A percentile compares a stretch with the other conserved stretches of the same genome.
Conservation (phyloP, 2,888 invertebrate species). For the Malthinus flaveolus region DNA sequence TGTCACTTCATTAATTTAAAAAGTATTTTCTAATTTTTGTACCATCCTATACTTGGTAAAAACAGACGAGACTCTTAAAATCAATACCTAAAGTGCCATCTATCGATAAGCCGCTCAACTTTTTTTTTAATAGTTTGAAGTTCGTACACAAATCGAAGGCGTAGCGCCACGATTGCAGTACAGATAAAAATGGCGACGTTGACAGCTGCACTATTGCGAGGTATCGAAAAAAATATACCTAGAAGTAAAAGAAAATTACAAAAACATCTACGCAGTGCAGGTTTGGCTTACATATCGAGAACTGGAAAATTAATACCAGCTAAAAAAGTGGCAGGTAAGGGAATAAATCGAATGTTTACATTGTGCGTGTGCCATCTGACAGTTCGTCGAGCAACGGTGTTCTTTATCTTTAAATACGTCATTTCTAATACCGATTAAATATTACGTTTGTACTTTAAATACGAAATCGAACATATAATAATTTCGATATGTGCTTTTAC, state of each 20-base stretch:
- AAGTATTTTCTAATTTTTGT: too few species aligned
- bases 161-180: slow-evolving; percentile 40
- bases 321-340: slow-evolving; percentile 56
- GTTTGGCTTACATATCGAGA: slow-evolving; percentile 56
- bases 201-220: slow-evolving; percentile 50
- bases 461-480: too few species aligned
- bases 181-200: slow-evolving; percentile 52
- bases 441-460: too few species aligned
- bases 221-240: slow-evolving; percentile 51
- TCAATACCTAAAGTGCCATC: neutral
- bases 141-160: neutral
- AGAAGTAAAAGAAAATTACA: slow-evolving; percentile 55
- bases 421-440: neutral
- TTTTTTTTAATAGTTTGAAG: too few species aligned
- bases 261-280: slow-evolving; percentile 55
- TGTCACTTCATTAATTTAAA: too few species aligned
- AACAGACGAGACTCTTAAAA: neutral
- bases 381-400: slow-evolving; percentile 38
- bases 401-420: slow-evolving; percentile 29
- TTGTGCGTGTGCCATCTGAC: slow-evolving; percentile 44
- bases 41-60: neutral
- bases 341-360: slow-evolving; percentile 43
- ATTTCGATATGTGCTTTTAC: neutral
- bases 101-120: neutral
- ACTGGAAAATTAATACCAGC: slow-evolving; percentile 57